These are phyloP conservation scores for Enteromius fasciolatus DNA, from an alignment of 2,797 vertebrate genomes.

Conservation along the genomic window DNA sequence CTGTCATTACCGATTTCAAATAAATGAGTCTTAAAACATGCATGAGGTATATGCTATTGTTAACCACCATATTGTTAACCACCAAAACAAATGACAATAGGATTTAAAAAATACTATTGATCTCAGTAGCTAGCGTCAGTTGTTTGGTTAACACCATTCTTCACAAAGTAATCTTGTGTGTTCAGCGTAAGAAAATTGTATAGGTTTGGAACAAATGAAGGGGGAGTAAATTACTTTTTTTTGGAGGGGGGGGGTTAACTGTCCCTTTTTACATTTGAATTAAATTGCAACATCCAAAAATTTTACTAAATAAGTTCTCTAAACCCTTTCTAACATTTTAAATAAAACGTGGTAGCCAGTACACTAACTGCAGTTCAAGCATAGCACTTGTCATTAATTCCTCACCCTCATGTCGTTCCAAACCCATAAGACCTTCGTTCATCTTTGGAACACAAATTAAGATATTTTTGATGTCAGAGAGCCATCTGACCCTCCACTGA, in stretches of 20 bases:
- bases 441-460: too few species aligned
- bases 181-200: not conserved
- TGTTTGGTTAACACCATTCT: not conserved
- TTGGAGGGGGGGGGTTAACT: not conserved
- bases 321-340: not conserved
- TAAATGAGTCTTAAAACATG: not conserved
- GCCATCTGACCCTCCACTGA: too few species aligned
- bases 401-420: too few species aligned
- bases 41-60: not conserved
- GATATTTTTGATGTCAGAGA: too few species aligned
- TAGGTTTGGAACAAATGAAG: not conserved
- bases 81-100: not conserved
- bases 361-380: slow-evolving; percentile 1
- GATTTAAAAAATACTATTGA: not conserved
- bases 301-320: not conserved
- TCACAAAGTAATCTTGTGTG: not conserved
- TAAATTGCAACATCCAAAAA: not conserved
- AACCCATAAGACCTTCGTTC: too few species aligned
- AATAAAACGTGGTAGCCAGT: not conserved
- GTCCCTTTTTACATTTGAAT: not conserved
- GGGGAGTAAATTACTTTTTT: not conserved
- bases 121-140: not conserved
- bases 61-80: not conserved
- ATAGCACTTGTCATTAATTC: not conserved
- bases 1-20: not conserved